A percentile compares a stretch with the other conserved stretches of the same genome.
These are phyloP conservation scores for Gopherus evgoodei DNA, from an alignment of 2,113 vertebrate genomes.

Conservation along the genomic window DNA sequence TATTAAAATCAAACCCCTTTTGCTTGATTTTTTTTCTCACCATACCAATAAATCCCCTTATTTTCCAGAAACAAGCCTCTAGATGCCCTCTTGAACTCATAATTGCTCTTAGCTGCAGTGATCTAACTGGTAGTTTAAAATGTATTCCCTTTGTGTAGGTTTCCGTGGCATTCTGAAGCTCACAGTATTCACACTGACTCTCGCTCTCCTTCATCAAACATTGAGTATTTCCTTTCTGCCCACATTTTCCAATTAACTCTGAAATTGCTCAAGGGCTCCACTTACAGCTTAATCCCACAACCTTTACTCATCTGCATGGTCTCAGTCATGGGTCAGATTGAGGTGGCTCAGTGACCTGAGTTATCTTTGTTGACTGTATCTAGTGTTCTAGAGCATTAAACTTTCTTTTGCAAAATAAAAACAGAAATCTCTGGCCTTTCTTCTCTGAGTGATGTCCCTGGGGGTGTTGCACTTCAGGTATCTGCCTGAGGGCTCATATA, in stretches of 20 bases:
- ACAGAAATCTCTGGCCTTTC: not conserved
- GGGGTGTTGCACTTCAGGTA: not conserved
- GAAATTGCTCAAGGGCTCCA: not conserved
- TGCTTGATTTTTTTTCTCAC: not conserved
- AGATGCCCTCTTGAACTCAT: not conserved
- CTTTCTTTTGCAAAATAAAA: not conserved
- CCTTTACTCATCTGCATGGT: not conserved
- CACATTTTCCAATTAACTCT: conserved; percentile 40
- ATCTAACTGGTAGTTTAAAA: not conserved
- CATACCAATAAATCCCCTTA: not conserved
- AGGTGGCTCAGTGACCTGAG: not conserved
- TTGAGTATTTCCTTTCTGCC: not conserved
- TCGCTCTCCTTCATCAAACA: conserved; percentile 30
- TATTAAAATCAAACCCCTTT: not conserved
- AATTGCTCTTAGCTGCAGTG: conserved; percentile 10
- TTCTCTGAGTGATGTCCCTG: too few relatives aligned
- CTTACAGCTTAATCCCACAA: not conserved
- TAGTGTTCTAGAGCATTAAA: not conserved
- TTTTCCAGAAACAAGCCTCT: conserved; percentile 5
- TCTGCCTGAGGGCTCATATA: not conserved
- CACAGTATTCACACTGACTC: not conserved
- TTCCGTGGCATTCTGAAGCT: conserved; percentile 18
- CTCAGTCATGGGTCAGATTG: not conserved
- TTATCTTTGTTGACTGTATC: not conserved
- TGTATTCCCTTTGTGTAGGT: not conserved